phyloP scores from a whole-genome alignment of 2,888 invertebrate species.

The Scrobipalpa costella region DNA sequence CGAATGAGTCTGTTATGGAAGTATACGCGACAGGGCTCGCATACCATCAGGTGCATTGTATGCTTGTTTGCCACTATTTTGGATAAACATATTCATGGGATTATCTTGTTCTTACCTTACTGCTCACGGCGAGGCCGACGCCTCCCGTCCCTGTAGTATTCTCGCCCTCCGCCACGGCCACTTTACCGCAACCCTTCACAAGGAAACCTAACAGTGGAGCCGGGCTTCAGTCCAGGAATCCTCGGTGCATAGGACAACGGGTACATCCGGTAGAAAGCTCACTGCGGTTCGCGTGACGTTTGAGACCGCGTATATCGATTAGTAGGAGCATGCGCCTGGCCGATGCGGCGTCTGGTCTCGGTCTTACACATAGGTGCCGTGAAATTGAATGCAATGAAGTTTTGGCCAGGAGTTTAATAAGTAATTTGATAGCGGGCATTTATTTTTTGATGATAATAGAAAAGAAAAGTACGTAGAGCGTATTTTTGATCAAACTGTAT shows the following conservation, averaged over 20 bases:
- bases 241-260: conserved; percentile 7
- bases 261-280: neutral
- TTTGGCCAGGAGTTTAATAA: neutral
- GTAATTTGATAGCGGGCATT: neutral
- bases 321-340: conserved; percentile 20
- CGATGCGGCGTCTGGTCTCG: conserved; percentile 3
- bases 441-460: too few species aligned
- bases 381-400: conserved; percentile 4
- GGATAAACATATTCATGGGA: too few species aligned
- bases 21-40: too few species aligned
- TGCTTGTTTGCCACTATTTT: too few species aligned
- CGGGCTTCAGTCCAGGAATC: neutral
- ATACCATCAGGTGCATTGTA: too few species aligned
- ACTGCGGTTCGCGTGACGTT: conserved; percentile 22
- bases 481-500: too few species aligned
- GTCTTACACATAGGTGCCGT: too few species aligned
- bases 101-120: conserved; percentile 58
- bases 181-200: conserved; percentile 40
- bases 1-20: too few species aligned
- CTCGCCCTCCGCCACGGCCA: conserved; percentile 75
- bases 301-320: conserved; percentile 21
- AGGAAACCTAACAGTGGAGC: conserved; percentile 40
- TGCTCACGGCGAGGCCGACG: conserved; percentile 79
- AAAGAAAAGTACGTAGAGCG: too few species aligned
- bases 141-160: conserved; percentile 68